A percentile compares a stretch with the other conserved stretches of the same genome.
Evolutionary conservation across 2,797 vertebrate genomes (phyloP).

Genomic region (Squalus acanthias): DNA sequence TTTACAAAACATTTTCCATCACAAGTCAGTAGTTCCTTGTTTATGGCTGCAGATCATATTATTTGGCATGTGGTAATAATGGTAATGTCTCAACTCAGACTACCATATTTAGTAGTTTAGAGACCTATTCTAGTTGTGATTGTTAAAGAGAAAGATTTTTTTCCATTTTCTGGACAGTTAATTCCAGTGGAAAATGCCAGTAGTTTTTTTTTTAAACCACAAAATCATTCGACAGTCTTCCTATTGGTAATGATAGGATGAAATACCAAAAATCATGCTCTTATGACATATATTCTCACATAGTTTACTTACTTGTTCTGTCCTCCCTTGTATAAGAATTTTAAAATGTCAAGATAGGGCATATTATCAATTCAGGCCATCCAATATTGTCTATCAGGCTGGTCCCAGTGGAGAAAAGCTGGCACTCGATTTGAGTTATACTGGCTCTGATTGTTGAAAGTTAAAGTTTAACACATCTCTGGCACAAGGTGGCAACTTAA

Average conservation of each 20-base stretch:
- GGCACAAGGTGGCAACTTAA: not conserved
- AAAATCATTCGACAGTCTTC: not conserved
- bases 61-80: not conserved
- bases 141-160: not conserved
- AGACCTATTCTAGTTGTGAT: not conserved
- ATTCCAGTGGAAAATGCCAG: not conserved
- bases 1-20: not conserved
- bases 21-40: not conserved
- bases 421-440: not conserved
- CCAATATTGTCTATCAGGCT: too few relatives aligned
- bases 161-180: not conserved
- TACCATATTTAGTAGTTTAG: not conserved
- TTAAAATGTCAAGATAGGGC: too few relatives aligned
- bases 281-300: too few relatives aligned
- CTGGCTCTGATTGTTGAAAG: not conserved
- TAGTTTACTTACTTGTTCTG: too few relatives aligned
- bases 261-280: not conserved
- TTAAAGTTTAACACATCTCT: not conserved
- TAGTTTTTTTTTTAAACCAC: not conserved
- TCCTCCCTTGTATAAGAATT: too few relatives aligned
- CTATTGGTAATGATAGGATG: too few relatives aligned
- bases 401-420: not conserved
- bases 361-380: too few relatives aligned
- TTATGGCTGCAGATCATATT: not conserved
- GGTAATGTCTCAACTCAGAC: not conserved